Evolutionary conservation across 2,113 vertebrate species (phyloP).

Genomic region (Rana temporaria): DNA sequence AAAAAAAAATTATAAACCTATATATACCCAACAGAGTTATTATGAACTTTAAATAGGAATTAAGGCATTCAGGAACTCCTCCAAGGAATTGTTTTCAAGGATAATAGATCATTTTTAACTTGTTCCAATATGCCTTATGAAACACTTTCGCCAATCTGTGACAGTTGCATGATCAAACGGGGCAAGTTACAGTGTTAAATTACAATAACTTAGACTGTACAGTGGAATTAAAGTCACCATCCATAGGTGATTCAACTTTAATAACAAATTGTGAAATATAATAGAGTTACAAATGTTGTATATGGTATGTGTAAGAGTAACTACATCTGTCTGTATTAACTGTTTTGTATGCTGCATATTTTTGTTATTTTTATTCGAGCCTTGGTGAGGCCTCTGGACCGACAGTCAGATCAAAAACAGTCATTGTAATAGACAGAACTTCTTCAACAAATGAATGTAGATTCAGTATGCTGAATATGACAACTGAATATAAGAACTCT

Average conservation of each 20-base stretch:
- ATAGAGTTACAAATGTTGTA: constrained; percentile 82
- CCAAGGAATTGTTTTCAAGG: constrained; percentile 83
- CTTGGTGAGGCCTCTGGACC: constrained; percentile 70
- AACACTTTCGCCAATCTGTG: constrained; percentile 88
- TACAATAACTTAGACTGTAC: constrained; percentile 80
- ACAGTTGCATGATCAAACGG: constrained; percentile 84
- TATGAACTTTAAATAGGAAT: constrained; percentile 75
- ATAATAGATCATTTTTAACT: constrained; percentile 87
- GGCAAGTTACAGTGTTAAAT: constrained; percentile 80
- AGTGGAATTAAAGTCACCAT: constrained; percentile 80
- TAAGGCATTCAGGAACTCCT: constrained; percentile 84
- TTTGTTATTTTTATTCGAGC: constrained; percentile 78
- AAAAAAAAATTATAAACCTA: constrained; percentile 59
- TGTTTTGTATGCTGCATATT: constrained; percentile 81
- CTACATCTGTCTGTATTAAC: constrained; percentile 79
- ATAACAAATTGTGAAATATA: constrained; percentile 80
- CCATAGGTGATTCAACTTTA: constrained; percentile 79
- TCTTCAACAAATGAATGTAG: constrained; percentile 59
- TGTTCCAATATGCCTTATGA: constrained; percentile 98
- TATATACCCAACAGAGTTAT: constrained; percentile 71
- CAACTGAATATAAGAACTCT: constrained; percentile 18
- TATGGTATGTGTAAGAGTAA: constrained; percentile 86
- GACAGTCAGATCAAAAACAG: constrained; percentile 87
- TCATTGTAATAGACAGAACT: constrained; percentile 45
- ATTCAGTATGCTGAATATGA: constrained; percentile 43